Percentiles rank a stretch among this genome's conserved stretches.
These are phyloP conservation scores for Metallyticus violacea DNA, from an alignment of 2,888 invertebrate genomes.

Conservation along the genomic window DNA sequence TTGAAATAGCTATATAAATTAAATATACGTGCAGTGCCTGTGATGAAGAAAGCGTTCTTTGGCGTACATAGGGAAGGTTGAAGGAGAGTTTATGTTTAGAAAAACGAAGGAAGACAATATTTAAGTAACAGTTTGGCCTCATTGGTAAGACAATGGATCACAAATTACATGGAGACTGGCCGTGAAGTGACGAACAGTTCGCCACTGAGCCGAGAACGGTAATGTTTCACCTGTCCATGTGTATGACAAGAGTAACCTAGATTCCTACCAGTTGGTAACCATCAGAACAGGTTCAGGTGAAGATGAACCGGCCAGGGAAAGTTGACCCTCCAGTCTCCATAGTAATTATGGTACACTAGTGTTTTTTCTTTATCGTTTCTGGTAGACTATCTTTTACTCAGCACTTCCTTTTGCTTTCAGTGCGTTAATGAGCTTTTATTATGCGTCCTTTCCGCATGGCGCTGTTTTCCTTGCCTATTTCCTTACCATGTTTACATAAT, in stretches of 20 bases:
- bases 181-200: neutral
- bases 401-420: neutral
- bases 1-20: too few species aligned
- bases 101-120: too few species aligned
- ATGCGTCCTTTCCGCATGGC: neutral
- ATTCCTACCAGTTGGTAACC: neutral
- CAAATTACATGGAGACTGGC: too few species aligned
- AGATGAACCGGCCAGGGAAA: neutral
- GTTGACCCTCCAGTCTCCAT: neutral
- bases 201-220: neutral
- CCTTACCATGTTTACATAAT: too few species aligned
- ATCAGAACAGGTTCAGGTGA: neutral
- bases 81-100: too few species aligned
- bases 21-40: too few species aligned
- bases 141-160: too few species aligned
- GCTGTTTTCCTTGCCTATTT: neutral
- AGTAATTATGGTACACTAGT: neutral
- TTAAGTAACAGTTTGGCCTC: too few species aligned
- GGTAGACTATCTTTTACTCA: neutral
- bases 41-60: too few species aligned
- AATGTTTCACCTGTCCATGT: neutral
- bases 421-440: neutral
- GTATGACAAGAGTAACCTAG: neutral
- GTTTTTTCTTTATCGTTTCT: neutral
- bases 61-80: too few species aligned